Evolutionary conservation across 2,888 invertebrate species (phyloP).

Genomic region (Xestia xanthographa): DNA sequence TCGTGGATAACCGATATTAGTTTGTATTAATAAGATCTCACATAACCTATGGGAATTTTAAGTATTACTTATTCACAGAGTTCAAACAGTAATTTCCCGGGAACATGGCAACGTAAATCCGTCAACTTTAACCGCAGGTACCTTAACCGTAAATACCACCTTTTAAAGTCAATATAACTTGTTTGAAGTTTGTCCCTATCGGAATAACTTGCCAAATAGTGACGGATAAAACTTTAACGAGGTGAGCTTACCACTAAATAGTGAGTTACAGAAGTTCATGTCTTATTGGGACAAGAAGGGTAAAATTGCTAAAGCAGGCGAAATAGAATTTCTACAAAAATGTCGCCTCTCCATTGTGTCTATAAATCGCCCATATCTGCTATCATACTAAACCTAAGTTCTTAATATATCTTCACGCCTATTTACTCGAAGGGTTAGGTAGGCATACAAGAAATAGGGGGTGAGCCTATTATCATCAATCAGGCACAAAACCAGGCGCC

Average conservation of each 20-base stretch:
- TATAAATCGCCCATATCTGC: background rate
- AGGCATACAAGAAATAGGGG: too few relatives aligned
- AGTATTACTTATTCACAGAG: constrained; percentile 23
- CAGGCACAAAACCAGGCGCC: background rate
- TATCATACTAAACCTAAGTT: background rate
- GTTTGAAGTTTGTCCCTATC: constrained; percentile 31
- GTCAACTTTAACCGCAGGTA: constrained; percentile 21
- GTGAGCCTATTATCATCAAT: background rate
- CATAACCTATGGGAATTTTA: constrained; percentile 7
- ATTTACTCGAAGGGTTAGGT: background rate
- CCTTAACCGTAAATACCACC: constrained; percentile 53
- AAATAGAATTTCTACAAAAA: background rate
- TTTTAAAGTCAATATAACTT: constrained; percentile 57
- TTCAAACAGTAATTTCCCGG: constrained; percentile 23
- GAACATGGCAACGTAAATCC: constrained; percentile 17
- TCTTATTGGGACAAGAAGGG: background rate
- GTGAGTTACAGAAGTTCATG: constrained; percentile 4
- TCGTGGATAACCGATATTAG: background rate
- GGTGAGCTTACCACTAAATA: background rate
- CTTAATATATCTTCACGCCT: background rate
- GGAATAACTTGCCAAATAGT: constrained; percentile 41
- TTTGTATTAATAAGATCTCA: background rate
- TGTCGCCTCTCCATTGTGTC: background rate
- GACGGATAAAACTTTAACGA: constrained; percentile 23
- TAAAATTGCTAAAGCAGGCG: background rate